Base-by-base conservation (phyloP, 2,113 vertebrate species). In the Callipepla californica region DNA sequence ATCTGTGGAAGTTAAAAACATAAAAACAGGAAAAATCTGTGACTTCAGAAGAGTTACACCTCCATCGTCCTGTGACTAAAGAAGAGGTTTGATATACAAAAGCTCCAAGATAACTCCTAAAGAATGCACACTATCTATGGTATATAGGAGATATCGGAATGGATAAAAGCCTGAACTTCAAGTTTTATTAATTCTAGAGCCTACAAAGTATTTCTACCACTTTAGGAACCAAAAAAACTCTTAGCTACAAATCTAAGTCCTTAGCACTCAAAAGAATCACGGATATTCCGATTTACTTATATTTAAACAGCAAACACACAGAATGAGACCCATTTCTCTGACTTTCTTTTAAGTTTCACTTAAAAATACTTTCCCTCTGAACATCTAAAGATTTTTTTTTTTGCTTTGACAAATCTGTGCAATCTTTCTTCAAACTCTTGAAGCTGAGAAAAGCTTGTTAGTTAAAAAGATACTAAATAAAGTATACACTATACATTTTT, bases 1-100 rank as follows among this genome's bases (percentile, higher is more conserved):
- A 99, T 98, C 99, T 99, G 96, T 92, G 77, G 94, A 90, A 97
- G 47, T 92, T 34, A 53, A 30, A 61, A 88, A 77, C 2, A 45
- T 44, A 93, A 72, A 82, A 87, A 85, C 16, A 67, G 67, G 59
- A 77, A 12, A 70, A 62, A 79, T 7, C 19, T 6, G 7, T 28
- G 53, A 66, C n/a, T 89, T 87, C 34, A 58, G 50, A 85, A 50
- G 14, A 90, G 61, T 53, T 28, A 77, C 36, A 50, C 17, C 6
- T 6, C 7, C 25, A 17, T 81, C 16, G 38, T 76, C 28, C 38
- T 48, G 38, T 30, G 45, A 75, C 0, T 57, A 47, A 23, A 79
- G 9, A 58, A 19, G 28, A 83, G 22, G 16, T 59, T 59, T 0
- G 0, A 55, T 34, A 89, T 0, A 67, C 13, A 77, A 88, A 69